phyloP scores from a whole-genome alignment of 2,888 invertebrate genomes.

The Alentia gelatinosa region DNA sequence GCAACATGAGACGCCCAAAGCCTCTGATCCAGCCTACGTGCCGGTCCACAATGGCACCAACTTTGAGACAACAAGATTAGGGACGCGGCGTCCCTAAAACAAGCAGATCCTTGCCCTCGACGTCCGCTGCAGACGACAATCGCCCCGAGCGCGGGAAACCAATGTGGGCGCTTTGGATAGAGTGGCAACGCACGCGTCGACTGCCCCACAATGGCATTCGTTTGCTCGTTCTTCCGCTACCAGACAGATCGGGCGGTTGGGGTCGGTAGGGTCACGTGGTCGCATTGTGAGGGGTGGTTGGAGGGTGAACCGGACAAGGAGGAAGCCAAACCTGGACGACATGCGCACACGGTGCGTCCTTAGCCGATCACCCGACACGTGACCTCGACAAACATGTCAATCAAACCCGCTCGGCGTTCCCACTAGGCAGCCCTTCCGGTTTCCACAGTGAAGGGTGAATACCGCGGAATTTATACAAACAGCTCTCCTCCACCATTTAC shows the following conservation, averaged over 20 bases:
- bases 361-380: neutral
- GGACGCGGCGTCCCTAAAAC: neutral
- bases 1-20: neutral
- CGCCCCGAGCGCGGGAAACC: too few species aligned
- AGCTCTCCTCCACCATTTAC: too few species aligned
- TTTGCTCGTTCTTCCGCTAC: conserved; percentile 26
- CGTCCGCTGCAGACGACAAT: too few species aligned
- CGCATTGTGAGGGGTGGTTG: neutral
- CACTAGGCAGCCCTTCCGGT: neutral
- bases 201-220: neutral
- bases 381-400: conserved; percentile 23
- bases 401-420: neutral
- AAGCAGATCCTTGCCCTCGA: too few species aligned
- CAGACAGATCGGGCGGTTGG: conserved; percentile 9
- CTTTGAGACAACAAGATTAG: conserved; percentile 25
- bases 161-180: neutral
- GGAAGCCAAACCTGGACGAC: neutral
- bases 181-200: neutral
- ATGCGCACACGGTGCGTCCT: conserved; percentile 3
- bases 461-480: too few species aligned
- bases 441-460: neutral
- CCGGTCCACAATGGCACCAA: neutral
- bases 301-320: neutral
- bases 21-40: neutral
- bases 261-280: neutral